Evolutionary conservation across 2,797 vertebrate species (phyloP), one percentile per base, ranked within the genome.

Genomic region (Sebastes alutus): DNA sequence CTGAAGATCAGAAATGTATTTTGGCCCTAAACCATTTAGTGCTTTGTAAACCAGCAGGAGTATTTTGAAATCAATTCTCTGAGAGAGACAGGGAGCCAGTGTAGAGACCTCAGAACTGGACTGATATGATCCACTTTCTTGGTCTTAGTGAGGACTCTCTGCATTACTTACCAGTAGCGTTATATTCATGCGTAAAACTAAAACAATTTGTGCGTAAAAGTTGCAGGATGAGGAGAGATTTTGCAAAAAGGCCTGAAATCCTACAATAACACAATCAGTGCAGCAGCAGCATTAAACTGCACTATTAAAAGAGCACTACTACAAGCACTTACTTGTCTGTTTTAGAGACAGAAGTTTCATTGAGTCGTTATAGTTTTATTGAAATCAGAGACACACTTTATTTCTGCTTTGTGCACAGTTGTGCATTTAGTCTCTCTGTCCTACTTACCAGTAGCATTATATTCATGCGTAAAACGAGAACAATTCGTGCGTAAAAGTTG

Each of bases 371-470:
- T 46, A n/a, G 18, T 64, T 68, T 49, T 14, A 35, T 29, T 33
- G 1, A 32, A 30, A 75, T 70, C 63, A 52, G 2, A 76, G 23
- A 75, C 18, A 5, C 25, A 14, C 20, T 49, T 49, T 6, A 8
- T 46, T 58, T 49, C 1, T 9, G 6, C 9, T 54, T 2, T 22
- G 30, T 55, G 7, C 6, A 4, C 59, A 27, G 20, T 8, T 64
- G 35, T 20, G 5, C 10, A 1, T n/a, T 38, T 2, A 3, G 10
- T 64, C 23, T 33, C 33, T 62, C 42, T 20, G 75, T 42, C 32
- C 55, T 59, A 85, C 95, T 90, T 86, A 99, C 98, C 98, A 90
- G 97, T 96, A 38, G 94, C 95, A 49, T 95, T 94, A 52, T 94
- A 38, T 27, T 35, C 23, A 38, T 70, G 82, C 56, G 64, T 85